Conservation (phyloP, 2,888 invertebrate species). For the Anaspis maculata region DNA sequence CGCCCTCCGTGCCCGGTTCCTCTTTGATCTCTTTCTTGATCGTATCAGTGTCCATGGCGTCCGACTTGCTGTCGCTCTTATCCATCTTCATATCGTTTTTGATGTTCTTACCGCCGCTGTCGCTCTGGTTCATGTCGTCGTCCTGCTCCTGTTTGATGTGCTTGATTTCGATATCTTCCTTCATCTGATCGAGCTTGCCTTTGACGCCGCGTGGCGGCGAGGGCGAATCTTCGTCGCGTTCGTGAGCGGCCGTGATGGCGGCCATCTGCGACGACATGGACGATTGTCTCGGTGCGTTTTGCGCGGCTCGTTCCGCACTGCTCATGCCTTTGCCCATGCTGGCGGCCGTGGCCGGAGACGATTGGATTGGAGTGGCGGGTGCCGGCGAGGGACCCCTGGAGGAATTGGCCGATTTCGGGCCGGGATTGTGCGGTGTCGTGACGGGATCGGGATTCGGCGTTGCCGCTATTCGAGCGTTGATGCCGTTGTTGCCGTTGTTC, state of each 20-base stretch:
- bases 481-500: conserved; percentile 41
- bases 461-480: conserved; percentile 37
- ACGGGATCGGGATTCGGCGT: conserved; percentile 36
- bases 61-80: conserved; percentile 50
- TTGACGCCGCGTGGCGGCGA: conserved; percentile 51
- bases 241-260: conserved; percentile 61
- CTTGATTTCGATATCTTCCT: conserved; percentile 54
- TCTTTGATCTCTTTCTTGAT: conserved; percentile 47
- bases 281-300: conserved; percentile 45
- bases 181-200: conserved; percentile 58
- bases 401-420: conserved; percentile 54
- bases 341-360: conserved; percentile 38
- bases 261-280: conserved; percentile 64
- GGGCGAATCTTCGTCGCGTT: conserved; percentile 56
- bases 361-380: conserved; percentile 41
- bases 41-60: conserved; percentile 47
- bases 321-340: conserved; percentile 48
- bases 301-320: conserved; percentile 46
- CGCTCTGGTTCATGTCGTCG: conserved; percentile 46
- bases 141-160: conserved; percentile 60
- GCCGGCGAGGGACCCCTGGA: conserved; percentile 51
- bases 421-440: conserved; percentile 51
- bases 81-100: conserved; percentile 45
- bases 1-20: conserved; percentile 53
- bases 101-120: conserved; percentile 55